Conservation (phyloP, 2,888 invertebrate species). For the Chloroclysta siterata region DNA sequence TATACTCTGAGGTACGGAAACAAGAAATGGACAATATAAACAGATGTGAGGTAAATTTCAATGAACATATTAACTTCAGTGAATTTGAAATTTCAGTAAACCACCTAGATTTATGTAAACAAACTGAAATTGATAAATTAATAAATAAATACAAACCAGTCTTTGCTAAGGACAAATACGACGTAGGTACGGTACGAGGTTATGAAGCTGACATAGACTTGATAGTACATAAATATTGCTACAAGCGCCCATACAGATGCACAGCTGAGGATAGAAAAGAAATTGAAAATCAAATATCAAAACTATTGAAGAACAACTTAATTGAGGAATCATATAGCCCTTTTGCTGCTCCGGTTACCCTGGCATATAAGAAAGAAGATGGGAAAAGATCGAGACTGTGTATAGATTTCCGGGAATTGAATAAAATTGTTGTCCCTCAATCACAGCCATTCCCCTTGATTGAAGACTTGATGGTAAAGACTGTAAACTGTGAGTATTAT, state of each 20-base stretch:
- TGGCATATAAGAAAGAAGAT: slow-evolving; percentile 47
- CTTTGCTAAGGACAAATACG: slow-evolving; percentile 43
- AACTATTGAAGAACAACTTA: slow-evolving; percentile 31
- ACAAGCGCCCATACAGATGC: slow-evolving; percentile 41
- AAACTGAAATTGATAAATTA: slow-evolving; percentile 27
- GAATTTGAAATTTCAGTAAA: slow-evolving; percentile 23
- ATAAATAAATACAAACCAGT: slow-evolving; percentile 32
- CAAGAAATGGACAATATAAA: no score
- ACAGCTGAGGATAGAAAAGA: slow-evolving; percentile 35
- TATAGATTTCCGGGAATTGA: slow-evolving; percentile 38
- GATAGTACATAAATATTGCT: slow-evolving; percentile 42
- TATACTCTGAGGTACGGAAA: no score
- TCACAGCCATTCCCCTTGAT: slow-evolving; percentile 46
- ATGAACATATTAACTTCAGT: slow-evolving; percentile 33
- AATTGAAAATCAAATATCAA: slow-evolving; percentile 31
- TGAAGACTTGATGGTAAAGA: slow-evolving; percentile 53
- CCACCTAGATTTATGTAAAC: slow-evolving; percentile 23
- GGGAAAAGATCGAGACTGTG: slow-evolving; percentile 48
- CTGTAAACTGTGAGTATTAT: slow-evolving; percentile 53
- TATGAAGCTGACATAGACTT: slow-evolving; percentile 47
- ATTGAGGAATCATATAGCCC: slow-evolving; percentile 44
- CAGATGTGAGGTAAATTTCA: no score
- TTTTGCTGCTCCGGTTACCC: slow-evolving; percentile 46
- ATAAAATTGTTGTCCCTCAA: slow-evolving; percentile 46
- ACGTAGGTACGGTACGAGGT: slow-evolving; percentile 40